Conservation (phyloP, 23 tunicate genomes). For the Pegea sp. region DNA sequence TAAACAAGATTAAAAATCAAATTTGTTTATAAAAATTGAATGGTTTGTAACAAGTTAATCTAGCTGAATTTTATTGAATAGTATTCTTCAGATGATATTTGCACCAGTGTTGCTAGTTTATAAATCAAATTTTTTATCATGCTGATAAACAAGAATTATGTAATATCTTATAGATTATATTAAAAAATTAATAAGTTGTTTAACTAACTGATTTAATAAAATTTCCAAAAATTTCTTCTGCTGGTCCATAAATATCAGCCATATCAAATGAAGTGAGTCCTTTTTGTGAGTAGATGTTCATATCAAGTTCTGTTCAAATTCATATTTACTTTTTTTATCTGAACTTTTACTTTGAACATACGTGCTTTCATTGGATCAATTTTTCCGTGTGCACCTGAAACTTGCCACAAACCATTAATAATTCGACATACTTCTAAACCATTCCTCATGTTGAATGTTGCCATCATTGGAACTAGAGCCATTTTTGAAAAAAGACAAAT, state of each 20-base stretch:
- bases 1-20: too few relatives aligned
- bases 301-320: constrained; percentile 16
- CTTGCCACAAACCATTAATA: constrained; percentile 81
- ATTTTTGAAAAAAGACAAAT: too few relatives aligned
- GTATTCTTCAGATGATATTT: too few relatives aligned
- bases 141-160: too few relatives aligned
- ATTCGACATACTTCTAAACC: constrained; percentile 45
- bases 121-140: too few relatives aligned
- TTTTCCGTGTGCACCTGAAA: constrained; percentile 72
- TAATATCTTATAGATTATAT: too few relatives aligned
- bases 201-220: constrained; percentile 24
- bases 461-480: constrained; percentile 37
- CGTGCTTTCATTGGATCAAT: constrained; percentile 51
- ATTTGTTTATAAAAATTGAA: too few relatives aligned
- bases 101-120: too few relatives aligned
- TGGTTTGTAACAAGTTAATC: too few relatives aligned
- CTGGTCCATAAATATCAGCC: constrained; percentile 91
- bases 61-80: too few relatives aligned
- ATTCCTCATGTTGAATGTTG: constrained; percentile 21
- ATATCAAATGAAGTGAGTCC: constrained; percentile 76
- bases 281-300: constrained; percentile 30
- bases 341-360: constrained; percentile 1
- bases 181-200: too few relatives aligned
- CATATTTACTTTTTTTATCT: neutral
- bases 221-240: constrained; percentile 56